Conservation (phyloP, 2,797 vertebrate genomes). For the Anniella stebbinsi region DNA sequence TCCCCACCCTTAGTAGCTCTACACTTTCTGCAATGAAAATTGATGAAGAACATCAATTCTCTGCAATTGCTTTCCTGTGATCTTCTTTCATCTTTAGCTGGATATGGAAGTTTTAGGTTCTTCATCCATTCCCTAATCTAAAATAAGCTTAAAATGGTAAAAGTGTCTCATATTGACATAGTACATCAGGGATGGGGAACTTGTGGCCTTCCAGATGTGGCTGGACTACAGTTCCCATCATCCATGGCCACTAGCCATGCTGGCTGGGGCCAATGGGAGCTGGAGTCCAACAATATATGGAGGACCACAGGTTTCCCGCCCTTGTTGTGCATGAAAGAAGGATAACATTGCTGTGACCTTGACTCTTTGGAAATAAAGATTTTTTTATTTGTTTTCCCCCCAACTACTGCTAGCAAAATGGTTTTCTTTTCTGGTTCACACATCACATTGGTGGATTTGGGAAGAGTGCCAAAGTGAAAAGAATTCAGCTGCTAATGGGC, state of each 20-base stretch:
- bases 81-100: no score
- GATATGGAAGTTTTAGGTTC: neutral
- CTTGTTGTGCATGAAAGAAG: neutral
- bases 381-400: constrained; percentile 55
- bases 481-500: constrained; percentile 57
- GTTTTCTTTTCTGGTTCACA: constrained; percentile 44
- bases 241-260: no score
- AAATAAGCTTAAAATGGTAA: neutral
- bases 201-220: no score
- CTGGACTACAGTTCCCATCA: no score
- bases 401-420: constrained; percentile 51
- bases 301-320: no score
- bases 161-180: no score
- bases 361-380: constrained; percentile 35
- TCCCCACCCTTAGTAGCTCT: no score
- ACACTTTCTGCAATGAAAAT: neutral
- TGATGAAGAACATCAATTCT: neutral
- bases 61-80: neutral
- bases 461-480: constrained; percentile 51
- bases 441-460: constrained; percentile 45
- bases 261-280: no score
- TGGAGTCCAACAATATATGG: no score
- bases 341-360: constrained; percentile 16
- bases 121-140: no score
- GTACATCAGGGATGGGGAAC: no score